phyloP scores from a whole-genome alignment of 2,113 vertebrate species.

The Crotophaga sulcirostris region DNA sequence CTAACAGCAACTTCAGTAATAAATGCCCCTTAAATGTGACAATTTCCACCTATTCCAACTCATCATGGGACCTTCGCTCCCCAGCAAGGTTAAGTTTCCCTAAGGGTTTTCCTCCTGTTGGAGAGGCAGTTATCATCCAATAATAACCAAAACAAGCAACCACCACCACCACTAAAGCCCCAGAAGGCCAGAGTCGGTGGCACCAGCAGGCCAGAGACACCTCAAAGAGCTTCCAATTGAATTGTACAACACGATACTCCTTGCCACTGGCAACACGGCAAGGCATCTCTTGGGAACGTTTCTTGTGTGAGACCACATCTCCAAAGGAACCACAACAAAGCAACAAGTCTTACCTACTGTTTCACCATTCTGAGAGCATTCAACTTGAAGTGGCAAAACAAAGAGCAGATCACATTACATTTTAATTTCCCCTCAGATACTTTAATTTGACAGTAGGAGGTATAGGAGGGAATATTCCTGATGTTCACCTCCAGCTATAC shows the following conservation, averaged over 20 bases:
- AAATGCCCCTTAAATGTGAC: background rate
- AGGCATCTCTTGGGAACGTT: rapidly evolving
- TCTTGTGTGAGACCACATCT: background rate
- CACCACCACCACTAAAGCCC: background rate
- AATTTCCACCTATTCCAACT: background rate
- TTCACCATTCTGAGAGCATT: background rate
- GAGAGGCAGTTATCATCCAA: background rate
- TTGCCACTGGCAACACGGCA: background rate
- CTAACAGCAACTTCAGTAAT: background rate
- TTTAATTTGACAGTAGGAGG: background rate
- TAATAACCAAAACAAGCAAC: background rate
- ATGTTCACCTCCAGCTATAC: background rate
- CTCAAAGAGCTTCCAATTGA: background rate
- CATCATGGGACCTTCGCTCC: background rate
- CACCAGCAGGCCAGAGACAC: background rate
- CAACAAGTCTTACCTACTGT: background rate
- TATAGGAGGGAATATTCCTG: background rate
- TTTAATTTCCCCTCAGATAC: background rate
- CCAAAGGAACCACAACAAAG: background rate
- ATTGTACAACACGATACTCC: rapidly evolving
- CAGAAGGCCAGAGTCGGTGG: background rate
- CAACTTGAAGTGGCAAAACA: background rate
- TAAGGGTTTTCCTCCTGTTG: background rate
- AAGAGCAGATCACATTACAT: background rate
- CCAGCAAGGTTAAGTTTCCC: background rate